Conservation (phyloP, 2,113 vertebrate species). For the Ochotona curzoniae region DNA sequence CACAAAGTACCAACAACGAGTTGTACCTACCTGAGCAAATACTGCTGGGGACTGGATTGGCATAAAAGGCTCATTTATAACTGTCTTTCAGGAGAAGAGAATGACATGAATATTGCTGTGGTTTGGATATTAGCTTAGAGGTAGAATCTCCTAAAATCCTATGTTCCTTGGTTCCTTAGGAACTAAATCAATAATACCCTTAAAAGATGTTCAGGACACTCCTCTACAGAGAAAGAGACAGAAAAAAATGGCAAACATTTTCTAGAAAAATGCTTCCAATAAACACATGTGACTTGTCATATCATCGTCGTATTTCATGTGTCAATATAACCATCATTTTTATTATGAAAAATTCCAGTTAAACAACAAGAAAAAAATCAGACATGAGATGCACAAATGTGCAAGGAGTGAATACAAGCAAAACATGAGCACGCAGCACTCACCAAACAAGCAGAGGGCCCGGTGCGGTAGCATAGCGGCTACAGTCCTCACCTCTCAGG, state of each 20-base stretch:
- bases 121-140: too few relatives aligned
- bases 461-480: too few relatives aligned
- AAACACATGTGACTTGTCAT: background rate
- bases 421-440: background rate
- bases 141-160: too few relatives aligned
- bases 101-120: background rate
- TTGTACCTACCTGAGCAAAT: constrained; percentile 42
- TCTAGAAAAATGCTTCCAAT: background rate
- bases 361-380: background rate
- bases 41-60: background rate
- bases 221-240: background rate
- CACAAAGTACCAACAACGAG: background rate
- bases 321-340: background rate
- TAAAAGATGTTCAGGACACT: background rate
- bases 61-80: background rate
- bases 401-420: background rate
- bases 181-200: background rate
- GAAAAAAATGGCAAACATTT: background rate
- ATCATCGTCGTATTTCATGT: background rate
- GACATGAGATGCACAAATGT: background rate
- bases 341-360: background rate
- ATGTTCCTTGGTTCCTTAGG: too few relatives aligned
- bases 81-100: background rate
- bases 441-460: background rate
- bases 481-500: too few relatives aligned